These are phyloP conservation scores for Scylla paramamosain DNA, from an alignment of 1,140 invertebrate species.

Conservation along the genomic window DNA sequence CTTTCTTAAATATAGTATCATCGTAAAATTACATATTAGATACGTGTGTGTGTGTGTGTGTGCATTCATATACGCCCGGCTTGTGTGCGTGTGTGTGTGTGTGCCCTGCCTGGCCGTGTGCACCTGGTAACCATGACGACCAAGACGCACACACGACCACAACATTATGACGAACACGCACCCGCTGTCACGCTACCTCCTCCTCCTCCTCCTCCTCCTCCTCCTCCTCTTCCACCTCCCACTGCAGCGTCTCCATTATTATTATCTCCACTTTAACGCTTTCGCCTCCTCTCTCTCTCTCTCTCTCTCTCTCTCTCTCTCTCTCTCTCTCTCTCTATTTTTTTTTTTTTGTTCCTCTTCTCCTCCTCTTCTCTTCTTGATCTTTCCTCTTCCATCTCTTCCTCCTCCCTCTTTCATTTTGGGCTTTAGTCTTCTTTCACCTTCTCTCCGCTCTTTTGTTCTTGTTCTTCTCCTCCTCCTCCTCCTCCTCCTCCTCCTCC, in stretches of 20 bases:
- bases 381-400: background rate
- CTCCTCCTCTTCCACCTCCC: background rate
- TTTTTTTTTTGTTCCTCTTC: background rate
- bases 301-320: background rate
- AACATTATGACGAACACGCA: too few species aligned
- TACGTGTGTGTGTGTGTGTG: constrained; percentile 49
- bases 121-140: background rate
- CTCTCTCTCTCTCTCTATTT: background rate
- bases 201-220: background rate
- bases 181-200: background rate
- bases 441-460: background rate
- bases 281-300: background rate
- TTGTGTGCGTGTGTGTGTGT: background rate
- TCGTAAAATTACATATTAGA: background rate
- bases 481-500: background rate
- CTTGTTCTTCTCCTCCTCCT: background rate
- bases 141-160: background rate
- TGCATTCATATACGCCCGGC: constrained; percentile 24
- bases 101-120: background rate
- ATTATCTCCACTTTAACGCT: background rate
- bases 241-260: background rate
- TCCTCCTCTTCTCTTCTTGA: background rate
- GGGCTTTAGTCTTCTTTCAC: too few species aligned
- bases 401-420: background rate
- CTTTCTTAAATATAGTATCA: background rate